Conservation (phyloP, 1,140 invertebrate species). For the Pemphigus obesinymphae region DNA sequence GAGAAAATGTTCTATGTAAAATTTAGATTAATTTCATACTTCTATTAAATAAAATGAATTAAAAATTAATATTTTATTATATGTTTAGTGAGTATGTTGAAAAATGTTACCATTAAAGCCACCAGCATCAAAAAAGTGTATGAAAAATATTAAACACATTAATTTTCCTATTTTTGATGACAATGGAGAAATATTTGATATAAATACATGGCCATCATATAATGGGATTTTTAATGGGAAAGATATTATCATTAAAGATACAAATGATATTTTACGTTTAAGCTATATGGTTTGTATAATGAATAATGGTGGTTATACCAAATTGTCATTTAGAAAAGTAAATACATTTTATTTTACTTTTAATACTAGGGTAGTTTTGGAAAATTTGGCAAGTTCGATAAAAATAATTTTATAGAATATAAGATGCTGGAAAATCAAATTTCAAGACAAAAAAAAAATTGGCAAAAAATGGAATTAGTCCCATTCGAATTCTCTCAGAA, state of each 20-base stretch:
- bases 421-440: slow-evolving; percentile 6
- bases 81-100: neutral
- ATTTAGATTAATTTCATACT: too few relatives aligned
- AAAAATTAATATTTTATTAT: too few relatives aligned
- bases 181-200: neutral
- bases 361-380: slow-evolving; percentile 28
- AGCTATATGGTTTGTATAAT: neutral
- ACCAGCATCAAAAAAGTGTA: neutral
- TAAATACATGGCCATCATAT: neutral
- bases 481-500: neutral
- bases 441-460: neutral
- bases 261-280: neutral
- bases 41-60: too few relatives aligned
- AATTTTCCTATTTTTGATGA: neutral
- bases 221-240: slow-evolving; percentile 1
- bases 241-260: neutral
- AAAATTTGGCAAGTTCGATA: neutral
- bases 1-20: too few relatives aligned
- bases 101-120: slow-evolving; percentile 18
- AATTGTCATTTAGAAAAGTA: too few relatives aligned
- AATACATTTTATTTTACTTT: neutral
- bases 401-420: neutral
- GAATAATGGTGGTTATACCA: too few relatives aligned
- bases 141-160: neutral
- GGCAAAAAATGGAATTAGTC: slow-evolving; percentile 8